A percentile compares a stretch with the other conserved stretches of the same genome.
These are phyloP conservation scores for Syngnathus rostellatus DNA, from an alignment of 2,797 vertebrate species.

Conservation along the genomic window DNA sequence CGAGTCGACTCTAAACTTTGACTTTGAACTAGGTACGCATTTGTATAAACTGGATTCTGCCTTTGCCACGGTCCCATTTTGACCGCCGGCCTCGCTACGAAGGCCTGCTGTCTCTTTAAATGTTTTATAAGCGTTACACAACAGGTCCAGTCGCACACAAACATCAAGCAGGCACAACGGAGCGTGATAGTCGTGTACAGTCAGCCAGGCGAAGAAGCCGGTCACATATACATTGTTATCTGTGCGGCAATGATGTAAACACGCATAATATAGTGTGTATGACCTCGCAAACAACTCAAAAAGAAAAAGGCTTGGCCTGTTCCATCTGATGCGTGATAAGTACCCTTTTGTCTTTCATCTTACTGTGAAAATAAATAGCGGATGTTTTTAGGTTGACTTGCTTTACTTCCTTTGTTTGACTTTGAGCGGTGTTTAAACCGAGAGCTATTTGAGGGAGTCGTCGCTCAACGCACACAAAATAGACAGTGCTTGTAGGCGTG, in stretches of 20 bases:
- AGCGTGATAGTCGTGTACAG: slow-evolving; percentile 41
- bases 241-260: slow-evolving; percentile 48
- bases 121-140: slow-evolving; percentile 72
- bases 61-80: slow-evolving; percentile 10
- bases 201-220: slow-evolving; percentile 42
- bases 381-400: slow-evolving; percentile 17
- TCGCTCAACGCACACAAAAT: slow-evolving; percentile 16
- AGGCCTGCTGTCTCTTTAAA: slow-evolving; percentile 67
- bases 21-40: neutral
- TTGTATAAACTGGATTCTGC: neutral
- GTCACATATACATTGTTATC: slow-evolving; percentile 25
- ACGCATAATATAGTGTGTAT: slow-evolving; percentile 7
- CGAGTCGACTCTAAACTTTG: neutral
- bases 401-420: slow-evolving; percentile 13
- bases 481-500: slow-evolving; percentile 28
- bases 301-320: neutral
- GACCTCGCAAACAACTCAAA: slow-evolving; percentile 17
- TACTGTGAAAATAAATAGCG: slow-evolving; percentile 34
- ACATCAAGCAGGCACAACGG: slow-evolving; percentile 63
- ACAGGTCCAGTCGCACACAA: slow-evolving; percentile 61
- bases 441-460: slow-evolving; percentile 18
- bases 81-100: slow-evolving; percentile 28
- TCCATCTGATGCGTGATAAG: neutral
- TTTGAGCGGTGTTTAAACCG: slow-evolving; percentile 28
- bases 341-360: slow-evolving; percentile 33